Conservation (phyloP, 2,797 vertebrate species). For the Tenualosa thibaudeaui region DNA sequence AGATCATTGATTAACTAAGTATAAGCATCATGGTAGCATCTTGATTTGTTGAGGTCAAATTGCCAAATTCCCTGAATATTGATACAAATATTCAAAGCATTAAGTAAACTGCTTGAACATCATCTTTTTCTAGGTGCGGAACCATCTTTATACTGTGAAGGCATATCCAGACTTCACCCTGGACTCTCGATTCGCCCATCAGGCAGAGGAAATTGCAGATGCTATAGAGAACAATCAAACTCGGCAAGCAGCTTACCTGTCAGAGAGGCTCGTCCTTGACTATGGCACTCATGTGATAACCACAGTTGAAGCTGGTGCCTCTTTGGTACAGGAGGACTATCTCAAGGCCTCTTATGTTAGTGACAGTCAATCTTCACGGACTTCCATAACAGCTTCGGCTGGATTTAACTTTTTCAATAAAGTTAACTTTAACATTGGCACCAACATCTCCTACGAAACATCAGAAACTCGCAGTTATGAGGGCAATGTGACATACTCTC, state of each 20-base stretch:
- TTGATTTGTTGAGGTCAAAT: too few species aligned
- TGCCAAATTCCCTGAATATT: too few species aligned
- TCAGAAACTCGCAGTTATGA: constrained; percentile 70
- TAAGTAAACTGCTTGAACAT: too few species aligned
- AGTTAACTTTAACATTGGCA: constrained; percentile 63
- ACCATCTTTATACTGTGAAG: constrained; percentile 83
- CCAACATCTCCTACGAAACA: constrained; percentile 43
- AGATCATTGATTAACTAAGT: too few species aligned
- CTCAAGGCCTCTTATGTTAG: constrained; percentile 76
- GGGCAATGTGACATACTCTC: constrained; percentile 80
- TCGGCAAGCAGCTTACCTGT: constrained; percentile 75
- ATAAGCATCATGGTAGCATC: too few species aligned
- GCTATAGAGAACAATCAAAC: constrained; percentile 89
- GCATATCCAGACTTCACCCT: constrained; percentile 73
- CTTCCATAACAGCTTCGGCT: constrained; percentile 66
- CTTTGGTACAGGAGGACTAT: constrained; percentile 85
- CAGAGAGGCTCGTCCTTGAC: constrained; percentile 84
- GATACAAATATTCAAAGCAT: too few species aligned
- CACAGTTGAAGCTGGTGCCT: constrained; percentile 81
- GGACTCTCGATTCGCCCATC: constrained; percentile 74
- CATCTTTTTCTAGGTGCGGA: constrained; percentile 69
- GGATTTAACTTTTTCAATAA: constrained; percentile 77
- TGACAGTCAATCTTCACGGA: constrained; percentile 56
- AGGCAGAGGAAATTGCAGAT: constrained; percentile 76
- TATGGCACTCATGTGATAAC: constrained; percentile 88